Evolutionary conservation across 2,888 invertebrate species (phyloP).

Genomic region (Amiota minor): DNA sequence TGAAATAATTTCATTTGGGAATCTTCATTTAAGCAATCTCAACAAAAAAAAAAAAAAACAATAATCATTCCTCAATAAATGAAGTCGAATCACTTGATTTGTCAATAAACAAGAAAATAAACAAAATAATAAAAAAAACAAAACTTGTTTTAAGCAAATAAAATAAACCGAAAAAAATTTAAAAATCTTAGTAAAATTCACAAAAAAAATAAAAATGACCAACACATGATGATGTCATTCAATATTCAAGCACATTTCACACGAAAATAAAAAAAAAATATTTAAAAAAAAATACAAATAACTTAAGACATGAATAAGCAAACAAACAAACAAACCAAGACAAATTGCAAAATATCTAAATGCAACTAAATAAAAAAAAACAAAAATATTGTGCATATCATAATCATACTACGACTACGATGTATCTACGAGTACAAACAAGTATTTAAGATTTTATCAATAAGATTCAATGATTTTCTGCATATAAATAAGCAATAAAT

Average conservation of each 20-base stretch:
- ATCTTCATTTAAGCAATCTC: background rate
- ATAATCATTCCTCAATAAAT: background rate
- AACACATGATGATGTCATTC: constrained; percentile 26
- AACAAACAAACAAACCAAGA: background rate
- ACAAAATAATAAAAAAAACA: background rate
- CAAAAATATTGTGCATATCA: background rate
- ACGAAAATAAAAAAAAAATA: background rate
- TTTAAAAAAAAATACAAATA: background rate
- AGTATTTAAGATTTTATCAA: background rate
- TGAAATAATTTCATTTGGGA: background rate
- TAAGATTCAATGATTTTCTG: background rate
- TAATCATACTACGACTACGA: background rate
- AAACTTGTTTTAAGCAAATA: background rate
- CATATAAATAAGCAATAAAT: constrained; percentile 14
- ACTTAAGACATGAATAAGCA: background rate
- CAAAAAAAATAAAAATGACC: background rate
- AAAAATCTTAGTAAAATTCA: background rate
- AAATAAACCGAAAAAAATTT: constrained; percentile 5
- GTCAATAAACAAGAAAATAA: background rate
- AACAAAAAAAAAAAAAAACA: background rate
- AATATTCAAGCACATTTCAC: background rate
- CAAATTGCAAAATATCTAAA: constrained; percentile 8
- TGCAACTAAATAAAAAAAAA: constrained; percentile 8
- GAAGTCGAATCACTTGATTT: background rate
- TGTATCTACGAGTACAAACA: constrained; percentile 1